phyloP scores from a whole-genome alignment of 2,113 vertebrate species.

The Cathartes aura region DNA sequence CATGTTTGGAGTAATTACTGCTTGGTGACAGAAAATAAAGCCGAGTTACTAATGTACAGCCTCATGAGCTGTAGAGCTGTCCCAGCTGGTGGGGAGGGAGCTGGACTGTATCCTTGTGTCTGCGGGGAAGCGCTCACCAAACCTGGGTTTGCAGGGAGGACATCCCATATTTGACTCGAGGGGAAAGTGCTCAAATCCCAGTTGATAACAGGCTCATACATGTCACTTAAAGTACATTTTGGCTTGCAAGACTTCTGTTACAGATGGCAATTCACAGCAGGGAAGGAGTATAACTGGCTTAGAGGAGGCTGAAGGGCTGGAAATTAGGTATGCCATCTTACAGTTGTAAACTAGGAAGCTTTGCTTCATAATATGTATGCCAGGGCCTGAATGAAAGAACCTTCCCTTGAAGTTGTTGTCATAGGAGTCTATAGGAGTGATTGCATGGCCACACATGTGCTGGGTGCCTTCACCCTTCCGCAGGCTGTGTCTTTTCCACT shows the following conservation, averaged over 20 bases:
- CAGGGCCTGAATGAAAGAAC: background rate
- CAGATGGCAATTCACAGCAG: background rate
- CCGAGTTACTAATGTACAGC: background rate
- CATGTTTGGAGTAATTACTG: background rate
- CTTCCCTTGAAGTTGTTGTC: background rate
- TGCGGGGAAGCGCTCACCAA: background rate
- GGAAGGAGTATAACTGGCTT: background rate
- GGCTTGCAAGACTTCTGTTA: background rate
- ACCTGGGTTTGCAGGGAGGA: background rate
- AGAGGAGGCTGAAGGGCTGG: background rate
- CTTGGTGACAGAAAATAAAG: background rate
- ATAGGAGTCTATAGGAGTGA: background rate
- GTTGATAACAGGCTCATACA: background rate
- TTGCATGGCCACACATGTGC: fast-evolving
- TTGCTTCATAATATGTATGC: background rate
- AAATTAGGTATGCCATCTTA: background rate
- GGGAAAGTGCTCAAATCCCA: background rate
- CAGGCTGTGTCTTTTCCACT: background rate
- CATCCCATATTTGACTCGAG: background rate
- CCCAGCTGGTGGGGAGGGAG: background rate
- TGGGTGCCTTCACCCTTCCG: background rate
- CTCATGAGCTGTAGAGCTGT: background rate
- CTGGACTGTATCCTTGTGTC: background rate
- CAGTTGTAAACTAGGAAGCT: background rate
- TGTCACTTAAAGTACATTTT: background rate